Conservation (phyloP, 1,140 invertebrate species). For the Campoletis sonorensis region DNA sequence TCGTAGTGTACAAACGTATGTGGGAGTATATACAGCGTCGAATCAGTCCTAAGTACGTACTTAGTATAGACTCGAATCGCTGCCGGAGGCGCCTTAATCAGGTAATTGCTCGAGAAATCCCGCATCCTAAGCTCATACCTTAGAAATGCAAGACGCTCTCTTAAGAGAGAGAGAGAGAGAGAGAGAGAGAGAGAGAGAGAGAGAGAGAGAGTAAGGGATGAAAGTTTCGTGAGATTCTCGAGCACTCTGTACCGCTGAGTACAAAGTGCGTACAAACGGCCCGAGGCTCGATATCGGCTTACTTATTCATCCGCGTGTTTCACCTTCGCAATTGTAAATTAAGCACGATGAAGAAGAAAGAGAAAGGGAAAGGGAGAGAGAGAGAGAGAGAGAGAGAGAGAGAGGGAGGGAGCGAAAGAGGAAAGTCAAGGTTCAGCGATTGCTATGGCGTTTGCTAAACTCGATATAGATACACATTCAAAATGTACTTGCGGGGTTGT, state of each 20-base stretch:
- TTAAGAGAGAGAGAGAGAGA: conserved; percentile 5
- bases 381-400: conserved; percentile 3
- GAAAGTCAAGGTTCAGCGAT: conserved; percentile 27
- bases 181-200: neutral
- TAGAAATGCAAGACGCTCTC: conserved; percentile 22
- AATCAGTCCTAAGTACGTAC: conserved; percentile 75
- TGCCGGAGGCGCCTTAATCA: conserved; percentile 76
- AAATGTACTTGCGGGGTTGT: neutral
- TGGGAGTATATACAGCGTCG: conserved; percentile 65
- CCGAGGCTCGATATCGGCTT: conserved; percentile 74
- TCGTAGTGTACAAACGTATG: no score
- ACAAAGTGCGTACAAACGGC: conserved; percentile 73
- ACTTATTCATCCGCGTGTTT: conserved; percentile 73
- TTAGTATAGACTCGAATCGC: conserved; percentile 69
- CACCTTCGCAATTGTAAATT: conserved; percentile 71
- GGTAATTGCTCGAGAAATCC: conserved; percentile 76
- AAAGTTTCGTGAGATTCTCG: conserved; percentile 37
- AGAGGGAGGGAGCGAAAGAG: neutral
- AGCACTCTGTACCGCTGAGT: conserved; percentile 51
- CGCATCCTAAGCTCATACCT: conserved; percentile 53
- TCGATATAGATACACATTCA: neutral
- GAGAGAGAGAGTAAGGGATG: conserved; percentile 13
- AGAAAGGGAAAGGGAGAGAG: neutral
- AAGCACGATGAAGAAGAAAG: conserved; percentile 50
- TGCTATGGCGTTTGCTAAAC: conserved; percentile 5